Conservation (phyloP, 2,113 vertebrate species). For the Ctenomys sociabilis region DNA sequence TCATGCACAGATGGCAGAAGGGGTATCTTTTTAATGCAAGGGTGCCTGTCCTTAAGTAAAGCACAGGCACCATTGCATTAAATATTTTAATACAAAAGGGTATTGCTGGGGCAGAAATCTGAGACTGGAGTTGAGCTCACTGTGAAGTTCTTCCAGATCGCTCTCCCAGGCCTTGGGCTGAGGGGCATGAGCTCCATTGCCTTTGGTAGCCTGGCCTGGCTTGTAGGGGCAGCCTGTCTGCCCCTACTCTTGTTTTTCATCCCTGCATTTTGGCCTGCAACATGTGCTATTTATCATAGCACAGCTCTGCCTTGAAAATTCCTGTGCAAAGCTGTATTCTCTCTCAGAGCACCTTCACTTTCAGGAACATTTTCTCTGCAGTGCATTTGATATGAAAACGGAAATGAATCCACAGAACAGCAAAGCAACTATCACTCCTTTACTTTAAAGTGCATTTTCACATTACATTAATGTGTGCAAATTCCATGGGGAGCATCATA, state of each 20-base stretch:
- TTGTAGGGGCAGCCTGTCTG: background rate
- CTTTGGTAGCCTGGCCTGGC: background rate
- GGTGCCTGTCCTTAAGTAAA: too few relatives aligned
- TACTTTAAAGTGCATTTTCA: background rate
- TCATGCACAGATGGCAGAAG: too few relatives aligned
- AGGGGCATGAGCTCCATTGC: too few relatives aligned
- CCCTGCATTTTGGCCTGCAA: background rate
- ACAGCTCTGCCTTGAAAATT: background rate
- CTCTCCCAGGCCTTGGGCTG: background rate
- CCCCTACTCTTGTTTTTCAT: background rate
- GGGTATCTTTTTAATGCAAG: too few relatives aligned
- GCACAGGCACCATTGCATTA: background rate
- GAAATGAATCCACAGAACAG: background rate
- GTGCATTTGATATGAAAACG: background rate
- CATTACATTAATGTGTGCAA: too few relatives aligned
- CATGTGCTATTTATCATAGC: background rate
- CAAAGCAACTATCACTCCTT: background rate
- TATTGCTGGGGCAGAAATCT: background rate
- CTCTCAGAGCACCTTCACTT: background rate
- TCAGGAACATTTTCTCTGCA: background rate
- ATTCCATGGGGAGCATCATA: too few relatives aligned
- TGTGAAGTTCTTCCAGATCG: background rate
- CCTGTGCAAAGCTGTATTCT: background rate
- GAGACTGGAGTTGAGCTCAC: background rate
- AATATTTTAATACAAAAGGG: background rate